Percentiles rank a stretch among this genome's conserved stretches.
These are phyloP conservation scores for Bufotes viridis DNA, from an alignment of 2,797 vertebrate genomes.

Conservation along the genomic window DNA sequence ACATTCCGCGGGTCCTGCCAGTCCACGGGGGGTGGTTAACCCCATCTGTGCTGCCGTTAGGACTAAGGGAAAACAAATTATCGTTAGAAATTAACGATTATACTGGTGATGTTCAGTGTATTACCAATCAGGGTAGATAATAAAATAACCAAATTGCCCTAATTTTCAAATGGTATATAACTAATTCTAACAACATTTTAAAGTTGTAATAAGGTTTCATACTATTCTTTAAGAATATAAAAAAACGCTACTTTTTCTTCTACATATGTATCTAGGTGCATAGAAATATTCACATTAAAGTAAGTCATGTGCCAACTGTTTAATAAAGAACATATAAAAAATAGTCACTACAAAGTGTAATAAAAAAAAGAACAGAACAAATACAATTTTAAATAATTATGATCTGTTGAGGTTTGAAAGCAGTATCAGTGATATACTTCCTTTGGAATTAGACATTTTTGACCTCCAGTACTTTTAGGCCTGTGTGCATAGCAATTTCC, in stretches of 20 bases:
- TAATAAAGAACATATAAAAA: background rate
- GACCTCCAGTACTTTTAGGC: constrained; percentile 34
- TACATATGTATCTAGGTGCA: background rate
- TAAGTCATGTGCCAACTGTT: background rate
- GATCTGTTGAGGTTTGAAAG: constrained; percentile 34
- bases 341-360: background rate
- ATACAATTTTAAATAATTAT: constrained; percentile 31
- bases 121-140: background rate
- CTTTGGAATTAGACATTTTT: constrained; percentile 43
- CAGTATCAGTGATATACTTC: constrained; percentile 28
- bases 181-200: background rate
- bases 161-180: background rate
- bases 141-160: too few species aligned
- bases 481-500: constrained; percentile 37
- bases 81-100: too few species aligned
- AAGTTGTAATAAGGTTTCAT: background rate
- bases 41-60: too few species aligned
- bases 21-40: too few species aligned
- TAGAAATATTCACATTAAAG: background rate
- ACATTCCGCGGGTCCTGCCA: too few species aligned
- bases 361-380: constrained; percentile 34
- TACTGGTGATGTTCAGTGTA: background rate
- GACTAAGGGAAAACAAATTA: too few species aligned
- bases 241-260: background rate
- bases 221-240: background rate